phyloP scores from a whole-genome alignment of 2,797 vertebrate species.

The Phataginus tetradactyla region DNA sequence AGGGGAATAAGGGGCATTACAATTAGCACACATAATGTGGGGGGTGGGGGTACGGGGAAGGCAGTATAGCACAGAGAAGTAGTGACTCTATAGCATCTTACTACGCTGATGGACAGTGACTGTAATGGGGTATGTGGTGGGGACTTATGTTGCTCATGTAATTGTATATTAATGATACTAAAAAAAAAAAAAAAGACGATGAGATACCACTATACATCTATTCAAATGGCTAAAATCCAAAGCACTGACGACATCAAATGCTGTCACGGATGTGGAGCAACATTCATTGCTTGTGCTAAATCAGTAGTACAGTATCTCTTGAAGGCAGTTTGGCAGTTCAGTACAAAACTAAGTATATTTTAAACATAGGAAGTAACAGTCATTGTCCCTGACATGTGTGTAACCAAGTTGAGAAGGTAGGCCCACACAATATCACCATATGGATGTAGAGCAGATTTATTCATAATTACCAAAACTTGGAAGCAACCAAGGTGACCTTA shows the following conservation, averaged over 20 bases:
- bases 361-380: not conserved
- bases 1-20: too few relatives aligned
- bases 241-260: not conserved
- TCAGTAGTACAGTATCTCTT: not conserved
- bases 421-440: not conserved
- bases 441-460: not conserved
- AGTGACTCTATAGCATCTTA: too few relatives aligned
- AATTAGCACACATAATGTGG: too few relatives aligned
- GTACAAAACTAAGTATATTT: not conserved
- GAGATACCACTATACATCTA: not conserved
- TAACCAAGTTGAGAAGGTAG: not conserved
- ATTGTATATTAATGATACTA: too few relatives aligned
- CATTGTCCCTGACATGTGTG: not conserved
- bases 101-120: too few relatives aligned
- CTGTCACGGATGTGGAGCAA: not conserved
- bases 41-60: too few relatives aligned
- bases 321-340: not conserved
- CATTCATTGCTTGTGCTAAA: not conserved
- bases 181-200: too few relatives aligned
- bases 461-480: not conserved
- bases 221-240: not conserved
- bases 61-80: too few relatives aligned
- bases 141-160: too few relatives aligned
- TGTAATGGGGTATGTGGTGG: too few relatives aligned
- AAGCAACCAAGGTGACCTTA: not conserved